Base-by-base conservation (phyloP, 2,888 invertebrate genomes). In the Onchidella celtica region DNA sequence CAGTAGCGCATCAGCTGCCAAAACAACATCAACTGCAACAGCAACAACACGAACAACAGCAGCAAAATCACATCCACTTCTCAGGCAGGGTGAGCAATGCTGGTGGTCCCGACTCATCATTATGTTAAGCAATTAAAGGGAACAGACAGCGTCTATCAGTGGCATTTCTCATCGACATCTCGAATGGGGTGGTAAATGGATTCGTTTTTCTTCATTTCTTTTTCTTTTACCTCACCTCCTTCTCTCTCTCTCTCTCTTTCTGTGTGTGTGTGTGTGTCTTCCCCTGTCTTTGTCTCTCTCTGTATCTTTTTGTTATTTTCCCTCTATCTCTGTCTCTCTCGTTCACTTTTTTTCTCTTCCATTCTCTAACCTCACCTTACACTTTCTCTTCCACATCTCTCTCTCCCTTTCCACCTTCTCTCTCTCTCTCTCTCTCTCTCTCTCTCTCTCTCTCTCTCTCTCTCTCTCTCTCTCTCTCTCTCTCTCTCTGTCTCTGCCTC, bases 241-340 rank as follows among this genome's bases (percentile, higher is more conserved):
- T 34, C 32, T 14, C 32, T 34, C 32, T 29, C 32, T 66, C 6
- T 66, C 66, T 66, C 66, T 66, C 27, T 66, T 17, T 47, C 47
- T 47, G n/a, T n/a, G n/a, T n/a, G n/a, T n/a, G n/a, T n/a, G n/a
- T n/a, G n/a, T n/a, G n/a, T n/a, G n/a, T n/a, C n/a, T n/a, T n/a
- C n/a, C n/a, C n/a, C n/a, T 47, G 6, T 47, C 47, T 17, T 11
- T 47, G 47, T 17, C 17, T 47, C 47, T 47, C 47, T 47, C 47
- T 47, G 6, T 47, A 6, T 6, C 17, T 47, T 17, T 47, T 47
- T 47, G 9, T 47, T 47, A 11, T 17, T 47, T 47, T 47, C 24
- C 32, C 66, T 66, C 32, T 17, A 21, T 66, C 27, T 66, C 66
- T 66, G 9, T 40, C 70, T 70, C 70, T 70, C 21, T 21, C 6